Base-by-base conservation (phyloP, 2,888 invertebrate genomes). In the Tenthredo amoena region DNA sequence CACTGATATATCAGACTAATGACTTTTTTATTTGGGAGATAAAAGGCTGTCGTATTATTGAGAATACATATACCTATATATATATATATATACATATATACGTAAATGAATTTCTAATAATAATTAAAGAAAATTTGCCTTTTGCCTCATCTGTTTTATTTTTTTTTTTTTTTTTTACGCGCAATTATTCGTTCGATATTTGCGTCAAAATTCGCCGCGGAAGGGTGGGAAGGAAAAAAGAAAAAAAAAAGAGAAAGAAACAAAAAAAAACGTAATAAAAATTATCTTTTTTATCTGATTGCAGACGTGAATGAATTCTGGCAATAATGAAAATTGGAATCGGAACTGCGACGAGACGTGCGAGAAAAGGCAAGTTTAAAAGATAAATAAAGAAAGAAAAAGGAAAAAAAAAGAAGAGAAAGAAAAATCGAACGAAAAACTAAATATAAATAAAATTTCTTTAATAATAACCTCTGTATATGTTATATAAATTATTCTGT, bases 321-420 rank as follows among this genome's bases (percentile, higher is more conserved):
- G 18, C n/a, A 31, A 62, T 62, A 21, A 81, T 81, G 81, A 81
- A 81, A 62, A 62, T 40, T 31, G 81, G 37, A 40, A 81, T 81
- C 40, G 81, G 62, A 81, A 62, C 81, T 21, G 77, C 18, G 31
- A 40, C 40, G 15, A 12, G 55, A 55, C 34, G 77, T 77, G 34
- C 77, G 77, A 77, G 77, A 55, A 77, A 77, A 26, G 77, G 77
- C 47, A 55, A 43, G 72, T 18, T 40, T 31, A n/a, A 72, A 68
- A 62, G 2, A 21, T 9, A n/a, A 9, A 21, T 62, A 1, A 21
- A 9, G 18, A n/a, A n/a, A 71, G 4, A 37, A 10, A 15, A 31
- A 21, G 0, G 10, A 65, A 71, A 15, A 31, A 68, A 68, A 65
- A 31, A 31, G 0, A 31, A 31, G 5, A 10, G 21, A 31, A 0